Percentiles rank a stretch among this genome's conserved stretches.
phyloP scores from a whole-genome alignment of 2,113 vertebrate genomes.

The Sylvietta virens region DNA sequence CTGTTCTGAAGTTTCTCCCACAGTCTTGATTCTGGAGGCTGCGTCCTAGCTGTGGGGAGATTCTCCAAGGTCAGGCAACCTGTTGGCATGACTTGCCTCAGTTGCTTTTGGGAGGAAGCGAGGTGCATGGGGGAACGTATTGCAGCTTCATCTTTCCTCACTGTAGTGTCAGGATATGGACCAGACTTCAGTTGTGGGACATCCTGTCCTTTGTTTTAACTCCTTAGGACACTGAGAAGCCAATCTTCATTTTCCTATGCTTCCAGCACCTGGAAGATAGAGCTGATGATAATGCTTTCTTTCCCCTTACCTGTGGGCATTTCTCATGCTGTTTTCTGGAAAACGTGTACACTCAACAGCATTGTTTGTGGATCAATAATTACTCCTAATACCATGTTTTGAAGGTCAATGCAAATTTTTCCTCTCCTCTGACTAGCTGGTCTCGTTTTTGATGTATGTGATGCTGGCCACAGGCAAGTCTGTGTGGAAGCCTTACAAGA shows the following conservation, averaged over 20 bases:
- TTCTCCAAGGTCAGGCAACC: neutral
- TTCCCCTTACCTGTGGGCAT: neutral
- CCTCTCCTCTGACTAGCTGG: neutral
- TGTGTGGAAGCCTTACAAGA: constrained; percentile 1
- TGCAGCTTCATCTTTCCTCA: neutral
- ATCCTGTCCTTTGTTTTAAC: neutral
- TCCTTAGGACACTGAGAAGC: neutral
- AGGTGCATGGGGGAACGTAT: rapidly evolving
- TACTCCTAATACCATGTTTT: neutral
- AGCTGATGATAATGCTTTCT: neutral
- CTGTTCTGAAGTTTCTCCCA: neutral
- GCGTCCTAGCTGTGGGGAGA: neutral
- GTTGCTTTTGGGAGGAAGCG: neutral
- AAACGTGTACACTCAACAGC: neutral
- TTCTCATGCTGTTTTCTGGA: neutral
- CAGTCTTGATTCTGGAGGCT: neutral
- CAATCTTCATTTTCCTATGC: neutral
- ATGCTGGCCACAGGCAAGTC: neutral
- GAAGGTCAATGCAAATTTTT: neutral
- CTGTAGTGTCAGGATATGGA: neutral
- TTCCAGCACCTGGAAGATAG: neutral
- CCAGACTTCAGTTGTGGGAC: neutral
- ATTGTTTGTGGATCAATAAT: constrained; percentile 1
- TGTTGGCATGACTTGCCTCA: neutral
- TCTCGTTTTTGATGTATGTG: neutral